Evolutionary conservation across 2,113 vertebrate species (phyloP).

Genomic region (Pungitius pungitius): DNA sequence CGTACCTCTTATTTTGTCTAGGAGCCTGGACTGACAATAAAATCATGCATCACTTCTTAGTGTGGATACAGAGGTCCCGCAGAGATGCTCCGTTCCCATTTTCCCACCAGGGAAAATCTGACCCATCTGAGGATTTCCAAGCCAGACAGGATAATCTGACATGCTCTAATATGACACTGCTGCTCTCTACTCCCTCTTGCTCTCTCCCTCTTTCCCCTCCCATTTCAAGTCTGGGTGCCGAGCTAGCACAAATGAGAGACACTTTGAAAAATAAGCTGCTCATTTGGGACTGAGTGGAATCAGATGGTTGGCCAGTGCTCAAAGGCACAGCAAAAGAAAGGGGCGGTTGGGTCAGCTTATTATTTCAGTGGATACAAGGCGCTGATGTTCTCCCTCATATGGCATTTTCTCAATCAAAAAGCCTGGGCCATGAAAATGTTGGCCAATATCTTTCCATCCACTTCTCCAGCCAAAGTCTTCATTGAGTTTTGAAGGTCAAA

Average conservation of each 20-base stretch:
- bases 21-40: conserved; percentile 40
- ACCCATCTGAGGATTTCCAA: conserved; percentile 68
- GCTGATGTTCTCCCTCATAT: conserved; percentile 66
- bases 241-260: conserved; percentile 73
- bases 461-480: conserved; percentile 16
- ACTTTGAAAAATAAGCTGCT: conserved; percentile 79
- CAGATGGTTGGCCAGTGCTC: conserved; percentile 79
- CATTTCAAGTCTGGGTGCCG: conserved; percentile 57
- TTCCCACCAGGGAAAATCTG: conserved; percentile 70
- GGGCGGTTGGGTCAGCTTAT: conserved; percentile 72
- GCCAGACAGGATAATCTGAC: conserved; percentile 74
- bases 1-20: conserved; percentile 24
- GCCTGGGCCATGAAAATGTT: conserved; percentile 51
- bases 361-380: conserved; percentile 71
- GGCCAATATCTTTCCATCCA: conserved; percentile 42
- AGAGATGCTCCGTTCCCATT: conserved; percentile 51
- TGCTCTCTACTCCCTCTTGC: conserved; percentile 45
- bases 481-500: conserved; percentile 5
- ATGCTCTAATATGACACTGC: conserved; percentile 66
- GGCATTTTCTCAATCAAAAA: conserved; percentile 65
- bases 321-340: conserved; percentile 61
- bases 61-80: conserved; percentile 41
- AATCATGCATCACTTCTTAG: conserved; percentile 48
- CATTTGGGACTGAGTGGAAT: conserved; percentile 78
- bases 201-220: conserved; percentile 31